Conservation (phyloP, 2,113 vertebrate species). For the Cheilinus undulatus region DNA sequence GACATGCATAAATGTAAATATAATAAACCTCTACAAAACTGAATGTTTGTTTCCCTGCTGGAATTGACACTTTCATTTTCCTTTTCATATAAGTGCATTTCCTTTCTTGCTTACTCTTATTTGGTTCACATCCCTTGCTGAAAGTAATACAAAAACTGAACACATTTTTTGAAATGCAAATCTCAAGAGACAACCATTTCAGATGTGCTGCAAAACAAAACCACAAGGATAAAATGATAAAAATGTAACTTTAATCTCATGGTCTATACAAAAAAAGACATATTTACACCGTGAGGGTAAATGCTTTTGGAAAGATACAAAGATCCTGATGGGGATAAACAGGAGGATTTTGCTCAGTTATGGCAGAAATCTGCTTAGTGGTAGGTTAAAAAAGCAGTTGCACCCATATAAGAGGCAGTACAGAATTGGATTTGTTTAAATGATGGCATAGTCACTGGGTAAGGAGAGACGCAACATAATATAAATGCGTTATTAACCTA, state of each 20-base stretch:
- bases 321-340: not conserved
- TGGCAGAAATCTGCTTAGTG: constrained; percentile 37
- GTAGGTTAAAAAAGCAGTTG: constrained; percentile 8
- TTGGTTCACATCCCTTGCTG: not conserved
- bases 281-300: constrained; percentile 29
- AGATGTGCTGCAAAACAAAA: not conserved
- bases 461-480: too few relatives aligned
- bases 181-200: too few relatives aligned
- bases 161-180: not conserved
- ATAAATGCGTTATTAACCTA: too few relatives aligned
- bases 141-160: not conserved
- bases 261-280: constrained; percentile 47
- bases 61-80: too few relatives aligned
- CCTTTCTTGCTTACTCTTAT: not conserved
- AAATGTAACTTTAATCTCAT: constrained; percentile 45
- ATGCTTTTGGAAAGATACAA: constrained; percentile 2
- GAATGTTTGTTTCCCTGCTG: not conserved
- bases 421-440: too few relatives aligned
- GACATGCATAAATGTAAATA: constrained; percentile 19
- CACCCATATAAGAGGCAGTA: too few relatives aligned
- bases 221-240: constrained; percentile 2
- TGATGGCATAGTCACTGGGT: too few relatives aligned
- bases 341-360: not conserved
- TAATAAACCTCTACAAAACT: constrained; percentile 42
- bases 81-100: not conserved